phyloP scores from a whole-genome alignment of 2,113 vertebrate genomes.

The Hylia prasina region DNA sequence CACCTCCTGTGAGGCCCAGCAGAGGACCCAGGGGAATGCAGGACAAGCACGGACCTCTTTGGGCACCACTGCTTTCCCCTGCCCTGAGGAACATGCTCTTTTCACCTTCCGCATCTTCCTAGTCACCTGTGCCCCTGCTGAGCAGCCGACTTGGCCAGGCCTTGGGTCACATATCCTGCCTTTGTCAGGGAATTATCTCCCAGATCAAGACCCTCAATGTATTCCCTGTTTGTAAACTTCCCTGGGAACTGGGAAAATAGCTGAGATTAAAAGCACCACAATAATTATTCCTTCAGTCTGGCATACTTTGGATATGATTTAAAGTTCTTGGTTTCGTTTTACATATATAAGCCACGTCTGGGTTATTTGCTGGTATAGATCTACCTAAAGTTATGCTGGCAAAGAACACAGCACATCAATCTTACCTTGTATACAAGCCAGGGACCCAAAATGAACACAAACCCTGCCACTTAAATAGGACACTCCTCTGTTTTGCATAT shows the following conservation, averaged over 20 bases:
- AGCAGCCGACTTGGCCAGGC: rapidly evolving
- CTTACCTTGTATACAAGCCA: not conserved
- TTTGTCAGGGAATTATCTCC: not conserved
- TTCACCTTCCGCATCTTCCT: not conserved
- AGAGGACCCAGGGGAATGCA: not conserved
- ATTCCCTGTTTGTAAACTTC: not conserved
- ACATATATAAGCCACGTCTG: not conserved
- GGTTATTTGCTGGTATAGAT: not conserved
- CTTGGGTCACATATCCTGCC: not conserved
- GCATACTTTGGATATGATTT: not conserved
- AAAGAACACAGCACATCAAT: not conserved
- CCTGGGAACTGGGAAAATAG: not conserved
- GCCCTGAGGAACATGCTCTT: not conserved
- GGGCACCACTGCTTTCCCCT: not conserved
- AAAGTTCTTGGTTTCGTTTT: not conserved
- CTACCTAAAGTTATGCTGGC: not conserved
- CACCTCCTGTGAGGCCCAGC: not conserved
- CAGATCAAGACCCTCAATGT: not conserved
- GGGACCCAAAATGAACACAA: not conserved
- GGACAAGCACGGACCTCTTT: not conserved
- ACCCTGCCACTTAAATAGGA: not conserved
- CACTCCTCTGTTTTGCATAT: not conserved
- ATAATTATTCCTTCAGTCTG: not conserved
- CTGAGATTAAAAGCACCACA: not conserved
- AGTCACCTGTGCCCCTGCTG: not conserved